Evolutionary conservation across 2,888 invertebrate genomes (phyloP).

Genomic region (Acronicta psi): DNA sequence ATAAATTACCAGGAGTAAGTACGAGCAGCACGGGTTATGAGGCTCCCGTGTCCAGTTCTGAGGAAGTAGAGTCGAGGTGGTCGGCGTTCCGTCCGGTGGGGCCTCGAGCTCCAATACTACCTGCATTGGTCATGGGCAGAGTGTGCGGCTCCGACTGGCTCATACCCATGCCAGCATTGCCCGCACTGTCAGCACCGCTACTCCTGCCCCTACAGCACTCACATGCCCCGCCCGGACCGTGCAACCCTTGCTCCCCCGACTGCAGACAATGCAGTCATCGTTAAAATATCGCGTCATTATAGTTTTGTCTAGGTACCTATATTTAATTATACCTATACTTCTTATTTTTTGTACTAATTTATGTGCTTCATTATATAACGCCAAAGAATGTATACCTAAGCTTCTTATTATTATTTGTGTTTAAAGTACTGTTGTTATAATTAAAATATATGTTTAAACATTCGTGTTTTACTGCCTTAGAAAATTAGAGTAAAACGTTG

Average conservation of each 20-base stretch:
- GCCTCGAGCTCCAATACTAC: conserved; percentile 81
- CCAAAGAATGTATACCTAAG: conserved; percentile 55
- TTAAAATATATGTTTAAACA: conserved; percentile 48
- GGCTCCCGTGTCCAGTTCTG: conserved; percentile 77
- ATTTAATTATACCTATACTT: conserved; percentile 13
- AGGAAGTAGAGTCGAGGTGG: conserved; percentile 78
- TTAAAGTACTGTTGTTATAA: conserved; percentile 48
- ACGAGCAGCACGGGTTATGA: conserved; percentile 69
- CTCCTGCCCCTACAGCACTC: conserved; percentile 82
- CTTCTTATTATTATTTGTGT: conserved; percentile 44
- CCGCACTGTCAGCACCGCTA: conserved; percentile 77
- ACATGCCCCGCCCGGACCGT: conserved; percentile 70
- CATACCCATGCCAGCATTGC: conserved; percentile 81
- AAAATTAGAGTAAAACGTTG: not conserved
- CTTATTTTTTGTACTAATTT: conserved; percentile 29
- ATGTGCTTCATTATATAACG: conserved; percentile 49
- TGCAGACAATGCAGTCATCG: conserved; percentile 84
- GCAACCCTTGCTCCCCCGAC: conserved; percentile 82
- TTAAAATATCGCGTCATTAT: conserved; percentile 48
- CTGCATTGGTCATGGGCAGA: conserved; percentile 85
- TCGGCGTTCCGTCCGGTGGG: conserved; percentile 86
- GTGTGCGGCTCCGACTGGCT: conserved; percentile 87
- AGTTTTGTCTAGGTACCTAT: conserved; percentile 7
- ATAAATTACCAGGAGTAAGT: conserved; percentile 68
- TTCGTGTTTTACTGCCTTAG: conserved; percentile 9